Percentiles rank a stretch among this genome's conserved stretches.
Evolutionary conservation across 2,888 invertebrate species (phyloP).

Genomic region (Barypeithes pellucidus): DNA sequence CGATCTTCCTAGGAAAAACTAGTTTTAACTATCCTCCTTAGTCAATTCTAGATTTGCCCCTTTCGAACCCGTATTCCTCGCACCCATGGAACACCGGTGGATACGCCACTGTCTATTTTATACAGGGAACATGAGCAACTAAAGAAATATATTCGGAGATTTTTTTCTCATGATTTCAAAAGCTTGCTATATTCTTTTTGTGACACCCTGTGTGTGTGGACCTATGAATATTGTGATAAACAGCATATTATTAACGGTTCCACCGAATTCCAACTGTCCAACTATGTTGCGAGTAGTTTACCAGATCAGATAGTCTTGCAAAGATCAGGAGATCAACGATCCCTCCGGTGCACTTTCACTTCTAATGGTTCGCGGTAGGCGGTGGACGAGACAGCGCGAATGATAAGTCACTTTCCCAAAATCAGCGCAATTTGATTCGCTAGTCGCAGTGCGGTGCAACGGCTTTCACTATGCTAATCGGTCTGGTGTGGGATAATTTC

Average conservation of each 20-base stretch:
- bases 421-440: constrained; percentile 2
- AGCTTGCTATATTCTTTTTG: no score
- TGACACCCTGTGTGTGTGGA: no score
- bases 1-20: no score
- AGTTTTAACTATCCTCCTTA: no score
- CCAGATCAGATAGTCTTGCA: constrained; percentile 12
- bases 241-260: neutral
- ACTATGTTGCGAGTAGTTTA: neutral
- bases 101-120: no score
- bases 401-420: constrained; percentile 27
- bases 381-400: constrained; percentile 21
- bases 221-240: no score
- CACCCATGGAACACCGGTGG: no score
- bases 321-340: constrained; percentile 23
- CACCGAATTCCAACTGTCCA: constrained; percentile 7
- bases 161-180: no score
- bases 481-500: neutral
- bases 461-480: constrained; percentile 22
- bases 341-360: constrained; percentile 35
- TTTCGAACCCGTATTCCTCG: no score
- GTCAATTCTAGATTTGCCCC: no score
- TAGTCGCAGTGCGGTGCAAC: constrained; percentile 3
- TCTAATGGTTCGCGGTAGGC: constrained; percentile 37
- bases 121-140: no score
- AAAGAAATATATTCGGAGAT: no score